Conservation (phyloP, 2,113 vertebrate species). For the Acinonyx jubatus region DNA sequence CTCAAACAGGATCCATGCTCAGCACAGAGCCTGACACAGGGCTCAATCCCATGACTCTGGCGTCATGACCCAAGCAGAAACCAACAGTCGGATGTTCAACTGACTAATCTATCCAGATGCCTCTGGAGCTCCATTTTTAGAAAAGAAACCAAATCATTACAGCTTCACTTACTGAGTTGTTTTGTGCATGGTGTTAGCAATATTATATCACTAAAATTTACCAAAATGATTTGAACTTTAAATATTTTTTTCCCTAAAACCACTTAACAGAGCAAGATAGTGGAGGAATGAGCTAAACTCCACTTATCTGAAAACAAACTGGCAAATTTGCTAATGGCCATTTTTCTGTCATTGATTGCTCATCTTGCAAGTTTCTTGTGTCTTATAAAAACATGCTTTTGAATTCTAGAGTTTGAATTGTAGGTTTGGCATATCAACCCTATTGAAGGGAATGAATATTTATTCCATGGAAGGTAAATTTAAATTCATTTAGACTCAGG, state of each 20-base stretch:
- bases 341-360: not conserved
- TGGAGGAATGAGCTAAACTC: not conserved
- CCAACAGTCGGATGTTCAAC: too few species aligned
- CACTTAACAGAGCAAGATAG: not conserved
- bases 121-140: not conserved
- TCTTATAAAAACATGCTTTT: not conserved
- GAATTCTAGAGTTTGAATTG: not conserved
- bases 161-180: not conserved
- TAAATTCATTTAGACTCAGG: slow-evolving; percentile 21
- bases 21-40: too few species aligned
- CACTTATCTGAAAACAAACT: not conserved
- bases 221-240: slow-evolving; percentile 45
- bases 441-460: not conserved
- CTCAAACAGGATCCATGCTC: too few species aligned
- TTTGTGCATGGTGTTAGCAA: slow-evolving; percentile 17
- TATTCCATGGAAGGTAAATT: not conserved
- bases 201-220: not conserved
- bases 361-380: not conserved
- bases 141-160: not conserved
- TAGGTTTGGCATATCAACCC: not conserved
- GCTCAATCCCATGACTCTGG: too few species aligned
- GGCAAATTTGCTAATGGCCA: not conserved
- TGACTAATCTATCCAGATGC: too few species aligned
- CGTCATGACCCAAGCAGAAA: too few species aligned
- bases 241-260: slow-evolving; percentile 21